Conservation (phyloP, 2,888 invertebrate species). For the Sesia apiformis region DNA sequence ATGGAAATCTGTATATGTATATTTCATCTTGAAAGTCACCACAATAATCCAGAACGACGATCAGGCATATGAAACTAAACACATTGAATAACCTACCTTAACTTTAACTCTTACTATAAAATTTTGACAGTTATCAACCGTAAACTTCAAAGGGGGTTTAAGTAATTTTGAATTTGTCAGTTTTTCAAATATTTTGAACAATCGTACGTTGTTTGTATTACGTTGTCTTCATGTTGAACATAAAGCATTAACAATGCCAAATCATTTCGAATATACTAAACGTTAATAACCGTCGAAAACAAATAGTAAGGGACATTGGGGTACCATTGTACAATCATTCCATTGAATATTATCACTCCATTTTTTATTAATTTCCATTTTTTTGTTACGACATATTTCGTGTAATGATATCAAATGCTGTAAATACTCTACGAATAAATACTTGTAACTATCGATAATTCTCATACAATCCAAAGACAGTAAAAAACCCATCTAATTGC, state of each 20-base stretch:
- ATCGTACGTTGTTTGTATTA: no score
- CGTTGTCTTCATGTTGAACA: no score
- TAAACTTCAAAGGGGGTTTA: neutral
- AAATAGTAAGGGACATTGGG: neutral
- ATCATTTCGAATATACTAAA: neutral
- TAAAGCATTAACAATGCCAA: neutral
- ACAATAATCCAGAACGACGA: neutral
- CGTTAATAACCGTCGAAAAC: neutral
- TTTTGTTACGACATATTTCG: no score
- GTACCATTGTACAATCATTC: no score
- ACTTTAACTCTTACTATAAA: neutral
- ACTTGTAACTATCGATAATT: no score
- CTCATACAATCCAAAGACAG: no score
- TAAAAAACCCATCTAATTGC: no score
- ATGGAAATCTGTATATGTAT: neutral
- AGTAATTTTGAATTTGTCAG: neutral
- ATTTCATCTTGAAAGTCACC: conserved; percentile 3
- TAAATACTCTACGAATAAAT: no score
- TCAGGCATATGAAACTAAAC: conserved; percentile 10
- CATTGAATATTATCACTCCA: no score
- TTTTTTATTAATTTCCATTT: no score
- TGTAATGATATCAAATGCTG: no score
- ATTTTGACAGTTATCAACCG: neutral
- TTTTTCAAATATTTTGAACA: no score
- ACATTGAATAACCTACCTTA: conserved; percentile 7